Percentiles rank a stretch among this genome's conserved stretches.
phyloP scores from a whole-genome alignment of 2,113 vertebrate species.

The Gopherus evgoodei region DNA sequence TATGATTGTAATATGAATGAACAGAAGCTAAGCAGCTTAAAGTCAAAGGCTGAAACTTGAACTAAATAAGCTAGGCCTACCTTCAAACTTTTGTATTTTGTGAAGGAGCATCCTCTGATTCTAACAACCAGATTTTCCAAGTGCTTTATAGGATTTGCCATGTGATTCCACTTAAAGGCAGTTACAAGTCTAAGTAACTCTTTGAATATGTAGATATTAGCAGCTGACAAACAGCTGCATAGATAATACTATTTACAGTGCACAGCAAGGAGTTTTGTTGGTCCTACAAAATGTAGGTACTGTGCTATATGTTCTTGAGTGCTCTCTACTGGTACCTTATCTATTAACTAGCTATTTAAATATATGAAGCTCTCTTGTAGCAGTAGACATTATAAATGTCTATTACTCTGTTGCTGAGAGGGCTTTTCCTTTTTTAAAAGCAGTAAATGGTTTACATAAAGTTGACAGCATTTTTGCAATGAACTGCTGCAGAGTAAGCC shows the following conservation, averaged over 20 bases:
- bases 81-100: neutral
- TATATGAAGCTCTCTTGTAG: neutral
- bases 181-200: neutral
- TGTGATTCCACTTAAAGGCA: neutral
- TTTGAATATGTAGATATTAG: neutral
- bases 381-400: neutral
- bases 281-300: neutral
- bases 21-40: accelerated
- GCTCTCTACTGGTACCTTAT: neutral
- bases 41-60: neutral
- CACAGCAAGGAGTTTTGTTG: neutral
- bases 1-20: neutral
- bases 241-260: neutral
- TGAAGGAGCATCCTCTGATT: neutral
- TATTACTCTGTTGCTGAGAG: constrained; percentile 8
- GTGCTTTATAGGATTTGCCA: neutral
- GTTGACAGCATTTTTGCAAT: constrained; percentile 8
- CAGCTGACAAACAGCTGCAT: neutral
- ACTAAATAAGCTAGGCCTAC: neutral
- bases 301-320: neutral
- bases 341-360: neutral
- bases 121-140: neutral
- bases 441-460: constrained; percentile 15
- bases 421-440: neutral
- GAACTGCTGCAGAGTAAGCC: constrained; percentile 9